Evolutionary conservation across 2,113 vertebrate species (phyloP).

Genomic region (Salvator merianae): DNA sequence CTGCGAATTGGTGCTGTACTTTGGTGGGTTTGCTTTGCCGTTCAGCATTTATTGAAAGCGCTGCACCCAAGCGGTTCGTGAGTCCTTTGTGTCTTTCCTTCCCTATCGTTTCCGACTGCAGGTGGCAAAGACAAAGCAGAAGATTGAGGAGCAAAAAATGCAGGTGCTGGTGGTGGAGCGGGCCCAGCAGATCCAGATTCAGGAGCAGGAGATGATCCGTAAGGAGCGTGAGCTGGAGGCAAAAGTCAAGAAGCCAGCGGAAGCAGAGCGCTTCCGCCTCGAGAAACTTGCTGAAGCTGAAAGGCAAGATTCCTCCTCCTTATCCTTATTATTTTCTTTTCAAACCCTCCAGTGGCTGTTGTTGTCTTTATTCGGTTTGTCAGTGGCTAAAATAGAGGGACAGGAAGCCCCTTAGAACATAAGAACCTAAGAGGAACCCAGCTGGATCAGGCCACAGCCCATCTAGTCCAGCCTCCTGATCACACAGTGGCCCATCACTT

Average conservation of each 20-base stretch:
- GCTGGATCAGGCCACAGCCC: no score
- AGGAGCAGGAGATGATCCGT: conserved; percentile 89
- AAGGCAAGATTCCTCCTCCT: conserved; percentile 68
- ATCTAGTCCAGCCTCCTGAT: no score
- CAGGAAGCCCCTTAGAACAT: no score
- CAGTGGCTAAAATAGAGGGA: neutral
- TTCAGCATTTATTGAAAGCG: no score
- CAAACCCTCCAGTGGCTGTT: neutral
- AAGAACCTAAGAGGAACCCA: no score
- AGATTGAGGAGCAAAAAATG: conserved; percentile 91
- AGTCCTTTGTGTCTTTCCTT: no score
- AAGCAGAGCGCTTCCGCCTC: conserved; percentile 85
- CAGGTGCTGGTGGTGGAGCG: conserved; percentile 92
- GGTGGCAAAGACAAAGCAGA: conserved; percentile 95
- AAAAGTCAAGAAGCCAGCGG: conserved; percentile 85
- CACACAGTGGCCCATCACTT: no score
- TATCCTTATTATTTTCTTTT: neutral
- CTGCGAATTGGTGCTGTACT: no score
- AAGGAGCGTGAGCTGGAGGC: conserved; percentile 90
- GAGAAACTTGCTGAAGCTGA: conserved; percentile 86
- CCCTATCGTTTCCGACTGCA: conserved; percentile 28
- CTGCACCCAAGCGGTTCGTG: no score
- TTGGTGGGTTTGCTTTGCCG: no score
- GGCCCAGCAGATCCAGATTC: conserved; percentile 87
- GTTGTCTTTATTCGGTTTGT: neutral